Percentiles rank a stretch among this genome's conserved stretches.
Evolutionary conservation across 2,888 invertebrate species (phyloP).

Genomic region (Deilephila elpenor): DNA sequence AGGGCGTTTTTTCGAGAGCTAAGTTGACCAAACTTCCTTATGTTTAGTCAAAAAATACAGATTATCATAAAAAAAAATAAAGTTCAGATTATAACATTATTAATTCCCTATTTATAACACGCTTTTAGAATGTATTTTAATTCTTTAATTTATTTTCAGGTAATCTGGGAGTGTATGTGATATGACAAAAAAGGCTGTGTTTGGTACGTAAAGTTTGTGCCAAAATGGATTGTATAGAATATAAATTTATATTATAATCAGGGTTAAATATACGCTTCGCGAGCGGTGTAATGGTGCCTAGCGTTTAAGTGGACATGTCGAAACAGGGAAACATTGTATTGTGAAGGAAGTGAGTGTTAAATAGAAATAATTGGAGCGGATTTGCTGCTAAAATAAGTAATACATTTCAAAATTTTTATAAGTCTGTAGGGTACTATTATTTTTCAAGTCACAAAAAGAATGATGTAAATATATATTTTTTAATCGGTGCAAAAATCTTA

Average conservation of each 20-base stretch:
- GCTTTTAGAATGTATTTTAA: not conserved
- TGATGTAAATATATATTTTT: too few species aligned
- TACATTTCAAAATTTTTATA: too few species aligned
- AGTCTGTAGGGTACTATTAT: too few species aligned
- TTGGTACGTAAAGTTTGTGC: conserved; percentile 47
- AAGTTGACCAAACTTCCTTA: too few species aligned
- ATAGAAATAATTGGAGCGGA: not conserved
- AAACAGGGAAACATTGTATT: conserved; percentile 29
- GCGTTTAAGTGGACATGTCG: conserved; percentile 9
- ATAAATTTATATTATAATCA: conserved; percentile 52
- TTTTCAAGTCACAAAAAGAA: too few species aligned
- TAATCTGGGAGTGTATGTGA: conserved; percentile 44
- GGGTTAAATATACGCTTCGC: conserved; percentile 51
- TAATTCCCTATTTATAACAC: not conserved
- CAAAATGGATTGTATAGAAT: conserved; percentile 49
- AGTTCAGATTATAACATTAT: too few species aligned
- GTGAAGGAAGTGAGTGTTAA: conserved; percentile 22
- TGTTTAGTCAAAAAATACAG: too few species aligned
- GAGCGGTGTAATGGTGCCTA: conserved; percentile 41
- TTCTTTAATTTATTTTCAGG: conserved; percentile 36
- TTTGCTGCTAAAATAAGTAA: too few species aligned
- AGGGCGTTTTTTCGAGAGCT: too few species aligned
- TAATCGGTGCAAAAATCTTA: too few species aligned
- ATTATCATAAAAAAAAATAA: too few species aligned
- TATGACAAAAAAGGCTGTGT: conserved; percentile 40